Evolutionary conservation across 1,140 invertebrate genomes (phyloP).

Genomic region (Platyura marginata): DNA sequence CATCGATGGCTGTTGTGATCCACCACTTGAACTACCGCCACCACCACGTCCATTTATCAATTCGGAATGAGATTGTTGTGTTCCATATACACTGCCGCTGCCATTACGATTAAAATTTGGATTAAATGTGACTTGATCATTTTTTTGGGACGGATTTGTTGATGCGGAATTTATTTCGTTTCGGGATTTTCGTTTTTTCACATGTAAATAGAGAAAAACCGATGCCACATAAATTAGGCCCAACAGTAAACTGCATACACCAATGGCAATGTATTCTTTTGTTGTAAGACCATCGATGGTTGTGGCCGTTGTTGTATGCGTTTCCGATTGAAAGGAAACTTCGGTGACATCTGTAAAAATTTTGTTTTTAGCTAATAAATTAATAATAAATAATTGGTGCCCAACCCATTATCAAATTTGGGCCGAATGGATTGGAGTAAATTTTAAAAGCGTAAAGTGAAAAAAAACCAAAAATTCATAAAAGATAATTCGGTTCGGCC

Average conservation of each 20-base stretch:
- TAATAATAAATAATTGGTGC: too few species aligned
- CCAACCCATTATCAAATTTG: too few species aligned
- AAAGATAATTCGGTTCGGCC: too few species aligned
- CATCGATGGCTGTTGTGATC: constrained; percentile 9
- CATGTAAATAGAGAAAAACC: constrained; percentile 59
- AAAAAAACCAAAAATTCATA: too few species aligned
- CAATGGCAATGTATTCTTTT: constrained; percentile 63
- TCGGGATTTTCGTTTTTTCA: constrained; percentile 30
- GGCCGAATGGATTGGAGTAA: too few species aligned
- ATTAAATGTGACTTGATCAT: constrained; percentile 21
- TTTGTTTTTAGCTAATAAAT: too few species aligned
- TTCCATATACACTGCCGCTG: constrained; percentile 13
- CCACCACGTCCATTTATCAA: neutral
- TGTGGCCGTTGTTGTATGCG: constrained; percentile 11
- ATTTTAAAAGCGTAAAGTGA: too few species aligned
- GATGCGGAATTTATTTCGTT: constrained; percentile 9
- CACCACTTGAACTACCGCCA: constrained; percentile 10
- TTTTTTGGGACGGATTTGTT: constrained; percentile 19
- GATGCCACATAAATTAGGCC: constrained; percentile 68
- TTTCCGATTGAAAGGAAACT: constrained; percentile 48
- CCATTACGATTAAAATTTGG: constrained; percentile 15
- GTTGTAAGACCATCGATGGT: constrained; percentile 32
- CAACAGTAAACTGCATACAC: constrained; percentile 54
- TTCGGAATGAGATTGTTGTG: neutral
- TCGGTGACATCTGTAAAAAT: constrained; percentile 52